Percentiles rank a stretch among this genome's conserved stretches.
Conservation (phyloP, 2,888 invertebrate species). For the Nephrotoma appendiculata region DNA sequence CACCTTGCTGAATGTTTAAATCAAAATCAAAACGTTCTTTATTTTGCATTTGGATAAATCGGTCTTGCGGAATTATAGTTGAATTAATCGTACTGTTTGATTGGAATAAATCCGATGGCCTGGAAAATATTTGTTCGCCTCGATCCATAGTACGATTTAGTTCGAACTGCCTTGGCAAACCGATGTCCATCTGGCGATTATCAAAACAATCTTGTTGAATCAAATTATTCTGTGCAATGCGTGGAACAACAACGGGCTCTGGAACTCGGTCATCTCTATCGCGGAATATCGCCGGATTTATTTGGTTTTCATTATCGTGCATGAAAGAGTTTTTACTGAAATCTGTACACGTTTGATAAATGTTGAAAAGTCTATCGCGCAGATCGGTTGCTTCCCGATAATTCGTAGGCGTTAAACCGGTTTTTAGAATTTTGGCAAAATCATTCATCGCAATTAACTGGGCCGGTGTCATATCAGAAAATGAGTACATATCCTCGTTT, state of each 20-base stretch:
- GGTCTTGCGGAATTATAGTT: background rate
- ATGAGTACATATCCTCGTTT: background rate
- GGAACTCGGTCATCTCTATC: background rate
- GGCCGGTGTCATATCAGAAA: slow-evolving; percentile 5
- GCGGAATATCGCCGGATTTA: background rate
- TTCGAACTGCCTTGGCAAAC: background rate
- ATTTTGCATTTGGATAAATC: background rate
- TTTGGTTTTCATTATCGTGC: background rate
- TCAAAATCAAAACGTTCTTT: background rate
- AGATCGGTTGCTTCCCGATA: background rate
- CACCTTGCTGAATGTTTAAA: background rate
- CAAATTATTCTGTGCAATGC: background rate
- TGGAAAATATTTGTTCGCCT: background rate
- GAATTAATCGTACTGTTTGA: background rate
- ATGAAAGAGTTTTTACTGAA: background rate
- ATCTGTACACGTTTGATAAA: background rate
- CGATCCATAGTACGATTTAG: background rate
- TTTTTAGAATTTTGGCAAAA: slow-evolving; percentile 5
- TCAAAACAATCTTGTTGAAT: background rate
- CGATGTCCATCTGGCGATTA: background rate
- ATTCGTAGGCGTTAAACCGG: background rate
- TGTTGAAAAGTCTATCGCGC: background rate
- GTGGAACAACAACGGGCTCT: background rate
- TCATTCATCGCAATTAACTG: slow-evolving; percentile 7
- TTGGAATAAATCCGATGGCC: background rate